Percentiles rank a stretch among this genome's conserved stretches.
These are phyloP conservation scores for Grantiella picta DNA, from an alignment of 2,113 vertebrate species.

Conservation along the genomic window DNA sequence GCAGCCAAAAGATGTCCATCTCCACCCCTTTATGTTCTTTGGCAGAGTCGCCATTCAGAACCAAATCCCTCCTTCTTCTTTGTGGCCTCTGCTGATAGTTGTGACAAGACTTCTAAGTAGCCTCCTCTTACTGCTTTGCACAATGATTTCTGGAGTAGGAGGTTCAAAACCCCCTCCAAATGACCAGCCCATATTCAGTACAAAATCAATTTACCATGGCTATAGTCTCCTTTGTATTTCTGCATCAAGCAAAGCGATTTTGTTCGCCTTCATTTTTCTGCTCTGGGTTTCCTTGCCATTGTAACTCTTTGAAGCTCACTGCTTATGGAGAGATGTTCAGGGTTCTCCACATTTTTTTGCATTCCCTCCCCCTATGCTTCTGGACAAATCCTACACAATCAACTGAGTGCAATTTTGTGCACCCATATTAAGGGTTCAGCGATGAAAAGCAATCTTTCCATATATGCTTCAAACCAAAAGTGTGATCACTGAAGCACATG, in stretches of 20 bases:
- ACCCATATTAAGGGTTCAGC: background rate
- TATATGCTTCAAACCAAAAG: background rate
- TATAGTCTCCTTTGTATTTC: constrained; percentile 54
- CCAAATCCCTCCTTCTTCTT: constrained; percentile 39
- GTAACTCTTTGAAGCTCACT: constrained; percentile 21
- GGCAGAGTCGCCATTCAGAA: constrained; percentile 66
- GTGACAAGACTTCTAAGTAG: constrained; percentile 73
- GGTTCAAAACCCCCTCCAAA: constrained; percentile 57
- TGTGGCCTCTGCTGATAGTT: constrained; percentile 55
- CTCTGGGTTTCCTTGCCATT: constrained; percentile 24
- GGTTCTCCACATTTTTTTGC: background rate
- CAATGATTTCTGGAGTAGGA: constrained; percentile 64
- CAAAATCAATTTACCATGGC: constrained; percentile 69
- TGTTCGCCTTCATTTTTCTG: constrained; percentile 32
- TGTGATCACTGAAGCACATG: background rate
- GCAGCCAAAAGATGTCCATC: constrained; percentile 47
- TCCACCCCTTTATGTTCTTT: constrained; percentile 58
- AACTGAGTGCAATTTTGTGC: background rate
- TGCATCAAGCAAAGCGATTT: constrained; percentile 32
- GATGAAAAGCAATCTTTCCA: background rate
- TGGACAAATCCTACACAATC: background rate
- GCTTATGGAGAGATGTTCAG: constrained; percentile 1
- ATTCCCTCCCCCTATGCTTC: background rate
- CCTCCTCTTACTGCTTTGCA: constrained; percentile 58
- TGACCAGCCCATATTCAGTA: constrained; percentile 62